A percentile compares a stretch with the other conserved stretches of the same genome.
These are phyloP conservation scores for Coluber constrictor DNA, from an alignment of 2,797 vertebrate genomes.

Conservation along the genomic window DNA sequence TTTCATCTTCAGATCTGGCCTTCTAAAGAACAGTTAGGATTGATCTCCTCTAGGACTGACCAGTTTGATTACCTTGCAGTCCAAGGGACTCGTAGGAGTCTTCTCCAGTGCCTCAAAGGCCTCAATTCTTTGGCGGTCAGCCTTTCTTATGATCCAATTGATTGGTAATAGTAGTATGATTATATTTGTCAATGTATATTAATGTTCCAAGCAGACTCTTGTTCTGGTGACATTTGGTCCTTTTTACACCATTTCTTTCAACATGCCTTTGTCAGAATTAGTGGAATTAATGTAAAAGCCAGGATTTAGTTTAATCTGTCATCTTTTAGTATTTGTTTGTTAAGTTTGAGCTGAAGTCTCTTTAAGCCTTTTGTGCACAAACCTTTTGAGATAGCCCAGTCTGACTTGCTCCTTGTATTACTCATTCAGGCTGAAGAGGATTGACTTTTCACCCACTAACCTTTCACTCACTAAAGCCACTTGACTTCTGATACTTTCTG, in stretches of 20 bases:
- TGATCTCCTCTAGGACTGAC: too few species aligned
- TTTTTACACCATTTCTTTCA: background rate
- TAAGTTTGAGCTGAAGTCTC: background rate
- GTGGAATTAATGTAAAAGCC: background rate
- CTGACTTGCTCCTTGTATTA: conserved; percentile 29
- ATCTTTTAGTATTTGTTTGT: conserved; percentile 17
- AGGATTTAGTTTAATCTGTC: background rate
- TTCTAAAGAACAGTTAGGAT: too few species aligned
- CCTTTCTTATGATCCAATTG: too few species aligned
- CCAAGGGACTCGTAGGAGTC: too few species aligned
- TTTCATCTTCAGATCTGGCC: too few species aligned
- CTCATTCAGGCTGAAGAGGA: conserved; percentile 38
- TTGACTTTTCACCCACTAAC: conserved; percentile 63
- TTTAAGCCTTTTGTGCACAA: conserved; percentile 6
- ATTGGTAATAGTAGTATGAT: background rate
- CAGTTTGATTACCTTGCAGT: too few species aligned
- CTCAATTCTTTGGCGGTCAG: too few species aligned
- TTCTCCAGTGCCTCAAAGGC: too few species aligned
- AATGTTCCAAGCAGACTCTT: background rate
- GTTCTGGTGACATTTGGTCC: background rate
- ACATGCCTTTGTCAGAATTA: background rate
- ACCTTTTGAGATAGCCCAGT: background rate
- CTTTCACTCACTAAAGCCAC: conserved; percentile 51
- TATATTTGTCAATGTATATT: background rate
- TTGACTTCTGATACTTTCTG: background rate